Conservation (phyloP, 2,113 vertebrate genomes). For the Dasyurus viverrinus region DNA sequence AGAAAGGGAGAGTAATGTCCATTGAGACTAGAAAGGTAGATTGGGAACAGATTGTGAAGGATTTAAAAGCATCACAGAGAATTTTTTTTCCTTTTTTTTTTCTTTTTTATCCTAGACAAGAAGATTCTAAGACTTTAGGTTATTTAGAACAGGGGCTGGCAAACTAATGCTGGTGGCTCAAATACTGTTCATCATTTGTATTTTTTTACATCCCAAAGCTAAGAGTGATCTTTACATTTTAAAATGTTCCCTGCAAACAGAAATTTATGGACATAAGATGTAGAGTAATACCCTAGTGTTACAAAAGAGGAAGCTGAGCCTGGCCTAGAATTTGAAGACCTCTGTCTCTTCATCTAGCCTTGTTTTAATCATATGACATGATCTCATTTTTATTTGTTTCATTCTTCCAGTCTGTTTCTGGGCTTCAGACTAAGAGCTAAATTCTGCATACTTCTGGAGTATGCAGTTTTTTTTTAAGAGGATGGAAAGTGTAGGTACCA, state of each 20-base stretch:
- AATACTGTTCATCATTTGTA: neutral
- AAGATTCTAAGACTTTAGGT: neutral
- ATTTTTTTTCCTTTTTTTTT: neutral
- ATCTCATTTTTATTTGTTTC: neutral
- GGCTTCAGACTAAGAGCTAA: neutral
- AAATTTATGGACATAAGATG: neutral
- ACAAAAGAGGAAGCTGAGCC: neutral
- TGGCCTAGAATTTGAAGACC: neutral
- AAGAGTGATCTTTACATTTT: neutral
- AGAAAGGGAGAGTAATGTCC: neutral
- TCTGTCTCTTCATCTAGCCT: neutral
- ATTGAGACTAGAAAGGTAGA: neutral
- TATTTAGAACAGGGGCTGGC: neutral
- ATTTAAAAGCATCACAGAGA: neutral
- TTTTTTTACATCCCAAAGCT: neutral
- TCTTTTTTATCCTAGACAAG: neutral
- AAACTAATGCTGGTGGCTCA: neutral
- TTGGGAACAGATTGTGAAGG: neutral
- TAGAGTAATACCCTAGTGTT: neutral
- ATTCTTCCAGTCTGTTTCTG: neutral
- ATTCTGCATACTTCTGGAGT: neutral
- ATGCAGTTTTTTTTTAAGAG: neutral
- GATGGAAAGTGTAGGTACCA: neutral
- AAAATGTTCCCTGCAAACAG: neutral
- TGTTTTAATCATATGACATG: neutral